phyloP scores from a whole-genome alignment of 1,140 invertebrate species.

The Pissodes strobi region DNA sequence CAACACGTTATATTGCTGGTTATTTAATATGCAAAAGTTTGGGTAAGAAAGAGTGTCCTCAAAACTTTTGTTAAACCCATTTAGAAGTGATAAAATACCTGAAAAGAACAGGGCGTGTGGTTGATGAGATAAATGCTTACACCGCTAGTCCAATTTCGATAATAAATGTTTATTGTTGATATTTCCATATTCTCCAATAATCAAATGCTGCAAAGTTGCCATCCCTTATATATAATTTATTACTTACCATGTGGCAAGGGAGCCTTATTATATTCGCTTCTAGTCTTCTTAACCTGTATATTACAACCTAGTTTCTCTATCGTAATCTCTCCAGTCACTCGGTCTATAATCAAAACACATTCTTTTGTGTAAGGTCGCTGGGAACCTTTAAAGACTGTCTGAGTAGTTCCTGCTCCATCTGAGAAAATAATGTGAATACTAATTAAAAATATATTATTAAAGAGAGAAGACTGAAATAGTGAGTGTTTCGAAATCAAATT shows the following conservation, averaged over 20 bases:
- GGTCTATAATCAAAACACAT: slow-evolving; percentile 93
- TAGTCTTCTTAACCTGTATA: slow-evolving; percentile 93
- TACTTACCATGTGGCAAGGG: slow-evolving; percentile 51
- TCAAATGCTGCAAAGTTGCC: too few relatives aligned
- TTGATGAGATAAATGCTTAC: too few relatives aligned
- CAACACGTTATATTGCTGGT: too few relatives aligned
- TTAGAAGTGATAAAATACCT: too few relatives aligned
- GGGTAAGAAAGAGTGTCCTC: too few relatives aligned
- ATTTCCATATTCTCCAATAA: not conserved
- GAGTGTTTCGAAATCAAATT: too few relatives aligned
- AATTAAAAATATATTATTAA: not conserved
- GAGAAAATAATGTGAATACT: slow-evolving; percentile 25
- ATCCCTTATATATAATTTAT: not conserved
- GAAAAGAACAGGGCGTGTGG: too few relatives aligned
- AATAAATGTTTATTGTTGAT: too few relatives aligned
- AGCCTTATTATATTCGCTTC: slow-evolving; percentile 61
- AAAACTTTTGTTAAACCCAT: too few relatives aligned
- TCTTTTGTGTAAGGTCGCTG: slow-evolving; percentile 87
- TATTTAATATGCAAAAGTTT: too few relatives aligned
- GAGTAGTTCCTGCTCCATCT: slow-evolving; percentile 83
- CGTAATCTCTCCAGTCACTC: slow-evolving; percentile 87
- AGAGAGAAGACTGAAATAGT: not conserved
- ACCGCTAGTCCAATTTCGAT: too few relatives aligned
- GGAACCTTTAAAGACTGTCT: slow-evolving; percentile 93
- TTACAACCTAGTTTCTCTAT: slow-evolving; percentile 88